Evolutionary conservation across 2,797 vertebrate genomes (phyloP).

Genomic region (Anableps anableps): DNA sequence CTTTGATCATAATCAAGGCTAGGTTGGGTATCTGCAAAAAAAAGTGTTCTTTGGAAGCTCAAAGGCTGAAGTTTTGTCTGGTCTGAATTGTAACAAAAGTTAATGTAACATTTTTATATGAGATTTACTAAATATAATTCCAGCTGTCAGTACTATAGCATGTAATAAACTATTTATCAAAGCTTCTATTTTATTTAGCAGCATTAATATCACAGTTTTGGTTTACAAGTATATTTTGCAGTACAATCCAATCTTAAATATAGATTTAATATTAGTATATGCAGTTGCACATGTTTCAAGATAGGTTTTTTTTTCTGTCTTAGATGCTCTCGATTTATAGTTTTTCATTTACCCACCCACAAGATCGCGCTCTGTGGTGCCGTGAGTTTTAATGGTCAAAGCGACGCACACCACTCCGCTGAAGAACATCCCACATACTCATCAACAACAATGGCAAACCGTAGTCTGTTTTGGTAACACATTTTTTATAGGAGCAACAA

Average conservation of each 20-base stretch:
- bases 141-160: not conserved
- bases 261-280: not conserved
- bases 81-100: not conserved
- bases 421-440: slow-evolving; percentile 68
- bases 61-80: not conserved
- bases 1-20: not conserved
- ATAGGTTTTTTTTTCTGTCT: not conserved
- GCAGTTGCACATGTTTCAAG: not conserved
- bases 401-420: slow-evolving; percentile 64
- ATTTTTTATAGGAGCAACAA: slow-evolving; percentile 63
- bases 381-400: slow-evolving; percentile 69
- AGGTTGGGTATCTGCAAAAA: not conserved
- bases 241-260: not conserved
- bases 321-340: not conserved
- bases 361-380: slow-evolving; percentile 40
- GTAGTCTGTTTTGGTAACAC: slow-evolving; percentile 69
- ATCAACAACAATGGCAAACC: slow-evolving; percentile 81
- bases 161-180: not conserved
- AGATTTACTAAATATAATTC: not conserved
- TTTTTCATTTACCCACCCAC: slow-evolving; percentile 44
- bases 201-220: not conserved
- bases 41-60: not conserved
- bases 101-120: not conserved
- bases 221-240: slow-evolving; percentile 12
- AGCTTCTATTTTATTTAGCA: not conserved